These are phyloP conservation scores for Phoeniculus purpureus DNA, from an alignment of 2,797 vertebrate genomes.

Conservation along the genomic window DNA sequence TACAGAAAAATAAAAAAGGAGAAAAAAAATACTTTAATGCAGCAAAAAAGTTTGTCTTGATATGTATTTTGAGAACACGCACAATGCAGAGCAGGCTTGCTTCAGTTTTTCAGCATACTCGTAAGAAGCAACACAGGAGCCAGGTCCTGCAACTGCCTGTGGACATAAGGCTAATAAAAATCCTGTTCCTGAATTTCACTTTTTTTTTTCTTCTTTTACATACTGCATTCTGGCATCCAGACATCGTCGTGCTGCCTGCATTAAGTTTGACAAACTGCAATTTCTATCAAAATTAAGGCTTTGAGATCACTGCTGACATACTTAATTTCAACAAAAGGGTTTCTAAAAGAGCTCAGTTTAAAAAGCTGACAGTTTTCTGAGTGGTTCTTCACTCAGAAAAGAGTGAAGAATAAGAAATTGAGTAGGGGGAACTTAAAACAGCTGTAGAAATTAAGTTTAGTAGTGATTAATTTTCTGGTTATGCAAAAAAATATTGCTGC, in stretches of 20 bases:
- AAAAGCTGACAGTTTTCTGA: not conserved
- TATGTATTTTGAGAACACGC: not conserved
- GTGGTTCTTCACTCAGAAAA: not conserved
- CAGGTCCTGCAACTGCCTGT: not conserved
- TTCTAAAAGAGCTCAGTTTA: not conserved
- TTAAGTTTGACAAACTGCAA: not conserved
- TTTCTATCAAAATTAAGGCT: constrained; percentile 4
- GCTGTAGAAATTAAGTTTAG: not conserved
- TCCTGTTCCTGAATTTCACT: not conserved
- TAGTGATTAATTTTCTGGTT: not conserved
- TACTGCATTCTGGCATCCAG: not conserved
- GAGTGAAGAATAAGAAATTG: not conserved
- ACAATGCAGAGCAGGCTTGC: not conserved
- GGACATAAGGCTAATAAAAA: not conserved
- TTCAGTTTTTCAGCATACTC: not conserved
- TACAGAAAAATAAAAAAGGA: not conserved
- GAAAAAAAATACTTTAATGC: not conserved
- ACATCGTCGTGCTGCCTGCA: not conserved
- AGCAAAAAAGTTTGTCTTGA: not conserved
- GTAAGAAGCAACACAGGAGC: not conserved
- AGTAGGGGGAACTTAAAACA: not conserved
- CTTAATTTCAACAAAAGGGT: not conserved
- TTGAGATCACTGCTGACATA: not conserved
- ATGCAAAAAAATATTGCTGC: not conserved
- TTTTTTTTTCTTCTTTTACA: not conserved